phyloP scores from a whole-genome alignment of 2,113 vertebrate genomes.

The Oryzias melastigma region DNA sequence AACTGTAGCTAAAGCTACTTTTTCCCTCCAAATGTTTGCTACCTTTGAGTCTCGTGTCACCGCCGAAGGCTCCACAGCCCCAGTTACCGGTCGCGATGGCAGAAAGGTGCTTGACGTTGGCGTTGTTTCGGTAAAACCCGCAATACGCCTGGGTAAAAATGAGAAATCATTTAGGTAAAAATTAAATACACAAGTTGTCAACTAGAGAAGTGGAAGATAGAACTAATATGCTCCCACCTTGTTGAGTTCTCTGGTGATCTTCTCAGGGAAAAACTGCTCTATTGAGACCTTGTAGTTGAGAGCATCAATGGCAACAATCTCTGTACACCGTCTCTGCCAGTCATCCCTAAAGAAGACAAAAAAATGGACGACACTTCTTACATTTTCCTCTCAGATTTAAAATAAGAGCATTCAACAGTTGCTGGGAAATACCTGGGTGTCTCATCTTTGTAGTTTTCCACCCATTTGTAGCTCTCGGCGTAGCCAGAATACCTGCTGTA shows the following conservation, averaged over 20 bases:
- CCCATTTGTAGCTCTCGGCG: constrained; percentile 88
- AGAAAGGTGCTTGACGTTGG: constrained; percentile 83
- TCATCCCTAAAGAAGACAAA: constrained; percentile 78
- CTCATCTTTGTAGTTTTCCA: constrained; percentile 49
- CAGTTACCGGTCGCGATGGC: constrained; percentile 97
- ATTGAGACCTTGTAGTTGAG: constrained; percentile 87
- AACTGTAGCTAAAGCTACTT: neutral
- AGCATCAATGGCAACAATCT: constrained; percentile 96
- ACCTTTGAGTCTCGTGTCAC: constrained; percentile 95
- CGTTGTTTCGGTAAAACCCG: constrained; percentile 83
- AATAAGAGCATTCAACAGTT: neutral
- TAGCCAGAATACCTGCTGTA: constrained; percentile 97
- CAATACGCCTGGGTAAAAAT: constrained; percentile 85
- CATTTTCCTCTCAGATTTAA: neutral
- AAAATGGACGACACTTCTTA: neutral
- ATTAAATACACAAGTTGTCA: neutral
- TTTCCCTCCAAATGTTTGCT: neutral
- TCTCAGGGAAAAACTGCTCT: constrained; percentile 93
- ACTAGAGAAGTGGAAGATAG: neutral
- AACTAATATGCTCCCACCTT: constrained; percentile 80
- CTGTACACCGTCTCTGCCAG: constrained; percentile 91
- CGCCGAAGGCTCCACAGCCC: constrained; percentile 96
- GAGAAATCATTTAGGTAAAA: neutral
- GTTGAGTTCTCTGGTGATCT: constrained; percentile 93
- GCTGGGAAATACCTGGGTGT: constrained; percentile 58